Percentiles rank a stretch among this genome's conserved stretches.
These are phyloP conservation scores for Sinocyclocheilus anophthalmus DNA, from an alignment of 2,113 vertebrate species.

Conservation along the genomic window DNA sequence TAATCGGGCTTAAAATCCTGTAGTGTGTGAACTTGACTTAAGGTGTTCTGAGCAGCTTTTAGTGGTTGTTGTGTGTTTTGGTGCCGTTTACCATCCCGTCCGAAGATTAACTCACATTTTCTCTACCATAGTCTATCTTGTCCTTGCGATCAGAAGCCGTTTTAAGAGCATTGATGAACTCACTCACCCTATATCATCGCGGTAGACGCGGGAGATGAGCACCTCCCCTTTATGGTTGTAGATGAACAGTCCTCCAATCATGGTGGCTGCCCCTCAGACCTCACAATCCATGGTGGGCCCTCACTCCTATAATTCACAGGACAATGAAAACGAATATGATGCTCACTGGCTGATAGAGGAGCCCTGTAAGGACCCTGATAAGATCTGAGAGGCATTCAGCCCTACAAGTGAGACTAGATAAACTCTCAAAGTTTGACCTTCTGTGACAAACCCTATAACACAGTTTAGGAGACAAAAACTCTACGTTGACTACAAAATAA, in stretches of 20 bases:
- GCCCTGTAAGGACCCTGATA: constrained; percentile 27
- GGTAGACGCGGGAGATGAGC: constrained; percentile 97
- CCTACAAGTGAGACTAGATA: not conserved
- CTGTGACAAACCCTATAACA: not conserved
- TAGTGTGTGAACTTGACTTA: not conserved
- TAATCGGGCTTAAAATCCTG: too few relatives aligned
- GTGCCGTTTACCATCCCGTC: not conserved
- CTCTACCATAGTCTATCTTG: too few relatives aligned
- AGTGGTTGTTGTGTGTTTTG: not conserved
- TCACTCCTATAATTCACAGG: not conserved
- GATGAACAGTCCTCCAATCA: constrained; percentile 99
- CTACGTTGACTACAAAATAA: not conserved
- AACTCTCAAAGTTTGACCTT: not conserved
- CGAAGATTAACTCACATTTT: not conserved
- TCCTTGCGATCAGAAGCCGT: not conserved
- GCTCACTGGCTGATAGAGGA: not conserved
- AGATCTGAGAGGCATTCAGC: not conserved
- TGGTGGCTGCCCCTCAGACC: constrained; percentile 85
- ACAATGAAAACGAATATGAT: not conserved
- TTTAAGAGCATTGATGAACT: not conserved
- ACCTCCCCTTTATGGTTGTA: constrained; percentile 99
- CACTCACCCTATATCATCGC: constrained; percentile 98
- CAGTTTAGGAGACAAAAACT: not conserved
- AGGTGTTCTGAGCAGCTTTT: not conserved
- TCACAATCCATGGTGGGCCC: constrained; percentile 82